phyloP scores from a whole-genome alignment of 2,888 invertebrate species.

The Drosophila hamatofila region DNA sequence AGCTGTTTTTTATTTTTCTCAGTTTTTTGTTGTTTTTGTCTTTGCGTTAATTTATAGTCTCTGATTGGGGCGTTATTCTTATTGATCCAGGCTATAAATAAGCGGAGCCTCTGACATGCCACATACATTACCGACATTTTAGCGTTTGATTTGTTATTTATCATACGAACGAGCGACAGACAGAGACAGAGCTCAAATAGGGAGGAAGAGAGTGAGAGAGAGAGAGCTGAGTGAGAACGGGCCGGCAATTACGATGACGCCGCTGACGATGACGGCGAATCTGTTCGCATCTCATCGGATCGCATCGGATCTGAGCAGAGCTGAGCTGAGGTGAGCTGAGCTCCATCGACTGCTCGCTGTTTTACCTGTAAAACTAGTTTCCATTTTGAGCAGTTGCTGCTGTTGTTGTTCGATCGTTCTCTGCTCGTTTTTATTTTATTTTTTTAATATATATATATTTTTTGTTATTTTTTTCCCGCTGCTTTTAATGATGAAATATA shows the following conservation, averaged over 20 bases:
- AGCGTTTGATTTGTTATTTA: constrained; percentile 83
- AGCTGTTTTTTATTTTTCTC: constrained; percentile 36
- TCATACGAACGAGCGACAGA: constrained; percentile 58
- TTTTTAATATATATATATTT: constrained; percentile 12
- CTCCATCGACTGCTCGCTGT: constrained; percentile 41
- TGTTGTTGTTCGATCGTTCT: constrained; percentile 50
- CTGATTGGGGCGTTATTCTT: constrained; percentile 82
- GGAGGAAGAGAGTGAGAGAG: constrained; percentile 21
- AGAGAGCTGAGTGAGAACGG: constrained; percentile 36
- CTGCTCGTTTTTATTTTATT: constrained; percentile 30
- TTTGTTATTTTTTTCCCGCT: constrained; percentile 52
- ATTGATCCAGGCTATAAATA: constrained; percentile 83
- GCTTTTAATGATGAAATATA: constrained; percentile 82
- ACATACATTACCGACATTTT: constrained; percentile 83
- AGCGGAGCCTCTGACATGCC: constrained; percentile 78
- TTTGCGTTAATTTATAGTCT: constrained; percentile 82
- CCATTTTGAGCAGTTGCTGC: constrained; percentile 59
- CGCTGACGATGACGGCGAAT: constrained; percentile 47
- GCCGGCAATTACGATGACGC: constrained; percentile 54
- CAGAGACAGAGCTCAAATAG: constrained; percentile 24
- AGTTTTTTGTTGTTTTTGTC: constrained; percentile 65
- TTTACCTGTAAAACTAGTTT: constrained; percentile 81
- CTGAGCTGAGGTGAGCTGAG: constrained; percentile 30
- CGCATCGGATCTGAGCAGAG: constrained; percentile 27
- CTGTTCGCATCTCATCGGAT: constrained; percentile 50